phyloP scores from a whole-genome alignment of 2,113 vertebrate genomes.

The rat (Rattus norvegicus) region GRCr8 NC_086022.1:162200501-162201000 shows the following conservation, averaged over 20 bases:
- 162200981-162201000: background rate
- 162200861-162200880: too few relatives aligned
- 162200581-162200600: background rate
- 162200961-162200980: background rate
- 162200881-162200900: background rate
- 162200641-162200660: background rate
- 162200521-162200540: background rate
- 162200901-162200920: background rate
- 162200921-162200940: background rate
- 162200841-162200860: fast-evolving
- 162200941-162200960: background rate
- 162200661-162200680: background rate
- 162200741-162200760: background rate
- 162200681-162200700: background rate
- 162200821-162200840: background rate
- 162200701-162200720: background rate
- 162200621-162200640: too few relatives aligned
- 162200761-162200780: background rate
- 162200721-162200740: background rate
- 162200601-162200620: background rate
- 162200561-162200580: background rate
- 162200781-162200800: background rate
- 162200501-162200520: background rate
- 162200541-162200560: background rate
- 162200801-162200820: background rate